phyloP scores from a whole-genome alignment of 1,140 invertebrate genomes.

The Nomia melanderi region DNA sequence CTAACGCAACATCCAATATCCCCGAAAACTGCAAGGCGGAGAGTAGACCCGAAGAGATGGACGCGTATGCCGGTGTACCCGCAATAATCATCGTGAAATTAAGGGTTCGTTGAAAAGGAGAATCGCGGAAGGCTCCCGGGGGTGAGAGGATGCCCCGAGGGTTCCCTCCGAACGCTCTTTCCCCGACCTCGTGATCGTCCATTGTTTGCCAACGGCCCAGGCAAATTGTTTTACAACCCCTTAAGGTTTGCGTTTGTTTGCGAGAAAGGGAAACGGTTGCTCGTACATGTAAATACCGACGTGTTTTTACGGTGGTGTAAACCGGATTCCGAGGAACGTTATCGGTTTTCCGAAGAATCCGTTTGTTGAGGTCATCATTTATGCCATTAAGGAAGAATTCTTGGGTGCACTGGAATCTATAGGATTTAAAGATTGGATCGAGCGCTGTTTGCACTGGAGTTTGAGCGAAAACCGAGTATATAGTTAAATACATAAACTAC shows the following conservation, averaged over 20 bases:
- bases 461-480: no score
- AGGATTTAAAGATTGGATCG: no score
- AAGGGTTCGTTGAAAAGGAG: conserved; percentile 50
- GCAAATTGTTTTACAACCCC: conserved; percentile 70
- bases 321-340: conserved; percentile 9
- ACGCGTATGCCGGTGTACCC: neutral
- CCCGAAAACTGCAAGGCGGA: no score
- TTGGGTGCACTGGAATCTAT: no score
- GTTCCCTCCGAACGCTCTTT: neutral
- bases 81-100: conserved; percentile 67
- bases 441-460: no score
- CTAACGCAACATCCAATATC: no score
- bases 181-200: conserved; percentile 63
- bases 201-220: conserved; percentile 67
- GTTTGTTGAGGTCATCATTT: no score
- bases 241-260: conserved; percentile 19
- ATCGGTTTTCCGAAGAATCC: neutral
- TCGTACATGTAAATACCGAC: neutral
- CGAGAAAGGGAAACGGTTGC: conserved; percentile 18
- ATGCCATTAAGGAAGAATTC: no score
- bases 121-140: conserved; percentile 10
- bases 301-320: neutral
- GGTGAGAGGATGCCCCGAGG: neutral
- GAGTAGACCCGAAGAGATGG: conserved; percentile 52
- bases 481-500: no score